A percentile compares a stretch with the other conserved stretches of the same genome.
Evolutionary conservation across 1,140 invertebrate genomes (phyloP).

Genomic region (Monomorium pharaonis): DNA sequence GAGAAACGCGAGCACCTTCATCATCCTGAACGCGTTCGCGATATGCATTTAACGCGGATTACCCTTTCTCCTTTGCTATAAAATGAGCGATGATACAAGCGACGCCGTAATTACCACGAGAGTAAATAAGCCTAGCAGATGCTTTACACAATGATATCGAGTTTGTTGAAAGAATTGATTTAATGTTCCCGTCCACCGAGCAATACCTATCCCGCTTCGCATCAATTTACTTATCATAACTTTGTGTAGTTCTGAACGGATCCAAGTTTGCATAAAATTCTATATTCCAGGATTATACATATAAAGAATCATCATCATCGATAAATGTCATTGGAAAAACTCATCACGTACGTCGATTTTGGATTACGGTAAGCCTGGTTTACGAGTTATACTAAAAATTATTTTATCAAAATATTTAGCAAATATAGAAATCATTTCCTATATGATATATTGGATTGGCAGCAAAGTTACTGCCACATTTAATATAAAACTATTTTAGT

Average conservation of each 20-base stretch:
- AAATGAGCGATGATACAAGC: slow-evolving; percentile 36
- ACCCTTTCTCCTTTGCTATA: background rate
- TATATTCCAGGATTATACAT: background rate
- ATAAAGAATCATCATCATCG: background rate
- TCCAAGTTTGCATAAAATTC: background rate
- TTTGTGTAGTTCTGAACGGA: background rate
- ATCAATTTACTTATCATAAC: background rate
- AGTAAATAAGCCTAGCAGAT: slow-evolving; percentile 33
- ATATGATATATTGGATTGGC: background rate
- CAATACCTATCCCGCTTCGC: background rate
- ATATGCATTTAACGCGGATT: slow-evolving; percentile 58
- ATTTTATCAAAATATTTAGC: background rate
- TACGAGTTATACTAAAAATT: background rate
- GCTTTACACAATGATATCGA: slow-evolving; percentile 7
- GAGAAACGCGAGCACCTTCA: slow-evolving; percentile 8
- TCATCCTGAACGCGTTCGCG: background rate
- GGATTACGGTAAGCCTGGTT: background rate
- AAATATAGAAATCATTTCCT: slow-evolving; percentile 1
- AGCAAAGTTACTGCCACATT: background rate
- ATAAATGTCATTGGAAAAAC: background rate
- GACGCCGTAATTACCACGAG: background rate
- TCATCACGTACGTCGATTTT: background rate
- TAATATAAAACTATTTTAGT: background rate
- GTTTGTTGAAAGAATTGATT: slow-evolving; percentile 19
- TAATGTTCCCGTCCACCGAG: background rate